Percentiles rank a stretch among this genome's conserved stretches.
phyloP scores from a whole-genome alignment of 2,888 invertebrate species.

The Polyommatus iphigenia region DNA sequence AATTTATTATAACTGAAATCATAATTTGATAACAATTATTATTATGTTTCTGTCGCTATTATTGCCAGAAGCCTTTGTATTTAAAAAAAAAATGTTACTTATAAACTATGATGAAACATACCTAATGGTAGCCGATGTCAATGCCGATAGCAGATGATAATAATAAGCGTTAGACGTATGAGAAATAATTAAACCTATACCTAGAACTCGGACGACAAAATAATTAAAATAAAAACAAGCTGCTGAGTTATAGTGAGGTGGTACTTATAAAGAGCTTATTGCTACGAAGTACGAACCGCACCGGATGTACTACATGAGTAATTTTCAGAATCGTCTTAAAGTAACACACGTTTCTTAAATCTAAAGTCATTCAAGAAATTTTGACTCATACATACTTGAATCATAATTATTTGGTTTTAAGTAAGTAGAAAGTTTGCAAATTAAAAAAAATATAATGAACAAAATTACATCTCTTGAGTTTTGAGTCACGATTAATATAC shows the following conservation, averaged over 20 bases:
- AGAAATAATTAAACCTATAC: too few species aligned
- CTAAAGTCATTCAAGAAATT: not conserved
- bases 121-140: too few species aligned
- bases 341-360: not conserved
- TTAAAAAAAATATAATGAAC: not conserved
- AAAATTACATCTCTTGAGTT: not conserved
- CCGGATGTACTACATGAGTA: conserved; percentile 7
- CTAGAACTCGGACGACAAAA: too few species aligned
- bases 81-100: too few species aligned
- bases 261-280: not conserved
- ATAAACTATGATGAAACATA: too few species aligned
- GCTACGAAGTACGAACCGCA: not conserved
- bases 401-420: not conserved
- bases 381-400: not conserved
- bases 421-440: not conserved
- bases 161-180: not conserved
- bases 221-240: not conserved
- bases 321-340: not conserved
- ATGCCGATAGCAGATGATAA: too few species aligned
- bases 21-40: too few species aligned
- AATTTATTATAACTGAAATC: too few species aligned
- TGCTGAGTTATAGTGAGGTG: not conserved
- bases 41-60: too few species aligned
- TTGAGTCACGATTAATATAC: too few species aligned
- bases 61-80: too few species aligned